A percentile compares a stretch with the other conserved stretches of the same genome.
Conservation (phyloP, 2,888 invertebrate genomes). For the Stenichneumon culpator region DNA sequence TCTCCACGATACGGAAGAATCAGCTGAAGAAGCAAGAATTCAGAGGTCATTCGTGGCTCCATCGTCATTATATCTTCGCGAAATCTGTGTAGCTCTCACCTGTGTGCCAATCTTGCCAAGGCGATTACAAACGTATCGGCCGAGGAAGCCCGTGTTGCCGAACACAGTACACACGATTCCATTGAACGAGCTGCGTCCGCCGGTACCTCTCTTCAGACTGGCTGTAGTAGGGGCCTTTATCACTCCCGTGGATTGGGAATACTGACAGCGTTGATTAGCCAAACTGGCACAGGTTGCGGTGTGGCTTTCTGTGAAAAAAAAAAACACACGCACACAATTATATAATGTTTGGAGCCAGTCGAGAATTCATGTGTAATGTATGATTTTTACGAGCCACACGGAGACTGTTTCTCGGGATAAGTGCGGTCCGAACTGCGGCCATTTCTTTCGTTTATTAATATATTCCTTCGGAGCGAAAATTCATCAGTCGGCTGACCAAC, state of each 20-base stretch:
- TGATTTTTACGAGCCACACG: conserved; percentile 44
- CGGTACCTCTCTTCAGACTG: conserved; percentile 92
- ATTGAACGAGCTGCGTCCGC: conserved; percentile 98
- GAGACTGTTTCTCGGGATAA: conserved; percentile 38
- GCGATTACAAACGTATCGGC: conserved; percentile 94
- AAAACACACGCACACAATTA: conserved; percentile 11
- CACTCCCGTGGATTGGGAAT: conserved; percentile 74
- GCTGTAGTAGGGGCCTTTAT: conserved; percentile 84
- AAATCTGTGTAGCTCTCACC: conserved; percentile 75
- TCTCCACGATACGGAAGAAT: conserved; percentile 97
- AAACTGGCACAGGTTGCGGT: conserved; percentile 1
- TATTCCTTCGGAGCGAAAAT: not conserved
- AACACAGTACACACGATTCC: conserved; percentile 99
- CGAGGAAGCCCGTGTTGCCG: conserved; percentile 96
- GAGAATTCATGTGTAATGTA: not conserved
- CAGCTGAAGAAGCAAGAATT: conserved; percentile 87
- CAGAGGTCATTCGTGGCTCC: not conserved
- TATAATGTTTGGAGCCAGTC: conserved; percentile 15
- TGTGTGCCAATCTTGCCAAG: conserved; percentile 95
- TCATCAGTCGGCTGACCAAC: conserved; percentile 10
- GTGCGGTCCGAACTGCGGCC: conserved; percentile 22
- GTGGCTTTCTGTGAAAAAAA: conserved; percentile 18
- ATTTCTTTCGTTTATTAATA: conserved; percentile 14
- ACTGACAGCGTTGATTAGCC: conserved; percentile 75
- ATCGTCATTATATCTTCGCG: not conserved